These are phyloP conservation scores for Saimiri boliviensis DNA, from an alignment of 2,113 vertebrate species.

Conservation along the genomic window DNA sequence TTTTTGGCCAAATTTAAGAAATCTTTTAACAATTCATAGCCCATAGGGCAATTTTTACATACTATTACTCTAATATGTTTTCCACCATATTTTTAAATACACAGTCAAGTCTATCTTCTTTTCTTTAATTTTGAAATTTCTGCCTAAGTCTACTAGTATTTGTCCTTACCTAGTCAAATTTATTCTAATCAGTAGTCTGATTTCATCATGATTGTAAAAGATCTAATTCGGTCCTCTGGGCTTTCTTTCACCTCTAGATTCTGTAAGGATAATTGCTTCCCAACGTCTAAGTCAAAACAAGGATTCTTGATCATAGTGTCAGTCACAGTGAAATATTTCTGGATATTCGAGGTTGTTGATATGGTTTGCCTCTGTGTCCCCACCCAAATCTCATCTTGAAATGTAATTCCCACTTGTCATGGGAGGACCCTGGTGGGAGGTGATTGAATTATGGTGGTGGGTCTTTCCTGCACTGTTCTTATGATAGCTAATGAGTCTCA, in stretches of 20 bases:
- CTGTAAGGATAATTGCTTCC: conserved; percentile 16
- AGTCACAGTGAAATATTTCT: conserved; percentile 27
- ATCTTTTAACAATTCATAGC: neutral
- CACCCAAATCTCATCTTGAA: too few species aligned
- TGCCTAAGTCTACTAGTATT: neutral
- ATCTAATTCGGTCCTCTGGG: conserved; percentile 10
- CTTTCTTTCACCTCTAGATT: conserved; percentile 37
- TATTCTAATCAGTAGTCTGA: conserved; percentile 8
- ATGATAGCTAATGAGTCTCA: too few species aligned
- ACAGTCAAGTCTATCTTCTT: neutral
- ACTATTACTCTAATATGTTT: neutral
- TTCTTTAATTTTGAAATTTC: conserved; percentile 19
- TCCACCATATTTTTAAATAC: neutral
- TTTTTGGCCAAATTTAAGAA: neutral
- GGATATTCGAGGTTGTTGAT: neutral
- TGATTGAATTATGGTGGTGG: too few species aligned
- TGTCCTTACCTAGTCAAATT: neutral
- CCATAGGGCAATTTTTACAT: neutral
- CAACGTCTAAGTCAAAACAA: conserved; percentile 38
- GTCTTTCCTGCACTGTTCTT: too few species aligned
- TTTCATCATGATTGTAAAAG: neutral
- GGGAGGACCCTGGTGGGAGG: too few species aligned
- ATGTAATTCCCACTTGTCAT: too few species aligned
- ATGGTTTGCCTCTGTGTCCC: too few species aligned
- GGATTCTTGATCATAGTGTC: neutral